Base-by-base conservation (phyloP, 2,797 vertebrate genomes). In the Meriones psammophilus region DNA sequence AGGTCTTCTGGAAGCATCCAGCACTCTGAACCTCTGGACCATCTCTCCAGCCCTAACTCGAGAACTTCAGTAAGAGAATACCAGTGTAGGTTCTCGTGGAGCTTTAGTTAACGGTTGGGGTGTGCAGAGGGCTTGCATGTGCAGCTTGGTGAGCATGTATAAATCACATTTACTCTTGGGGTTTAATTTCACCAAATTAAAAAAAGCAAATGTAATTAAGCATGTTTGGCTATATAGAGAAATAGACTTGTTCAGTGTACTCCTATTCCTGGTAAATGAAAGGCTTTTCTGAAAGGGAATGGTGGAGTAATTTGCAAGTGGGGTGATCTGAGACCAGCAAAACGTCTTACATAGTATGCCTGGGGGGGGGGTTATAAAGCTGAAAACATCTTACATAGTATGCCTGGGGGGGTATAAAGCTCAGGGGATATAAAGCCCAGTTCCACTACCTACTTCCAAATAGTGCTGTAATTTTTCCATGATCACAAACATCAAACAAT, bases 161-260 rank as follows among this genome's bases (percentile, higher is more conserved):
- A 50, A 93, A 56, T 26, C 28, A 89, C 36, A 88, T 92, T 96
- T 96, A 60, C n/a, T 84, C 39, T 87, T 92, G 13, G 64, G 68
- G 81, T 77, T 97, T 92, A 81, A 92, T 77, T 80, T 93, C 93
- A 96, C 71, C 39, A 78, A 91, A 33, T 60, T 15, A 18, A 66
- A 64, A 84, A n/a, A 24, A 46, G 68, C 42, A 92, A 94, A 74
- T 92, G 1, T 91, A 94, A 88, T 94, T 91, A 94, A 91, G 33
- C 30, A 73, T 13, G 39, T 78, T 88, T 91, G 64, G 18, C 73
- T 96, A 1, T 81, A 8, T 77, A 69, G 12, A 96, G 54, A n/a
- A 84, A 30, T 88, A 91, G 26, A 92, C 58, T 56, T 89, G 84
- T n/a, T 88, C 56, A 12, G 42, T 86, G 26, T 28, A 79, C 58